Evolutionary conservation across 1,140 invertebrate species (phyloP), one percentile per base, ranked within the genome.

Genomic region (Brachionus asplanchnoidis): DNA sequence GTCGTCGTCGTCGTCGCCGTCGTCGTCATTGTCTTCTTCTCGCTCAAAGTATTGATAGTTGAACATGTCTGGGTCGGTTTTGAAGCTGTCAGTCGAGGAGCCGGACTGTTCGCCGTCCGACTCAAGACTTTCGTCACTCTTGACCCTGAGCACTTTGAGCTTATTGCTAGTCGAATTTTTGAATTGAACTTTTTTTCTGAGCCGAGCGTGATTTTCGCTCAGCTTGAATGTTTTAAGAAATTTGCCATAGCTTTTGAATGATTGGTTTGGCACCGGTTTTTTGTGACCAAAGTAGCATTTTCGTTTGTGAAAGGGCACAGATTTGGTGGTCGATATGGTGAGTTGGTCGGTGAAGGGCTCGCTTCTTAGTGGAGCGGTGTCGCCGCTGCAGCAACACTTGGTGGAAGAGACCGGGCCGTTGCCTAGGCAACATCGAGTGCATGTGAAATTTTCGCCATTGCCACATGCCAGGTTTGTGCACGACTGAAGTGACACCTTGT

Each of bases 11-110:
- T 68, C 65, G 6, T 20, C 11, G 5, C 32, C 65, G 0, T 20
- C 11, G 5, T 68, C 65, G 6, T 20, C 11, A 1, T 68, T 23
- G 0, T 68, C 66, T 28, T 17, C 32, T 70, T 28, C 26, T 77
- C 50, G 46, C n/a, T 77, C 73, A 28, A 77, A 77, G 20, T 77
- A 77, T 12, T 77, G 73, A 77, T 77, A 77, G 42, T 77, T 77
- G 14, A 77, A 77, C 73, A 77, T 26, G 46, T 77, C 73, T 3
- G 73, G 73, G 7, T 77, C 73, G 14, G 73, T 77, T 9, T 77
- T 46, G 42, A 2, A 44, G 46, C 73, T 77, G 23, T 77, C 44
- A 1, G 3, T 50, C 5, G 73, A 77, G 4, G 11, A 46, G 20
- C 23, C 9, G 12, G 73, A 77, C 40, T 40, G 26, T 6, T 46